Conservation (phyloP, 2,888 invertebrate species). For the Hermaeophaga mercurialis region DNA sequence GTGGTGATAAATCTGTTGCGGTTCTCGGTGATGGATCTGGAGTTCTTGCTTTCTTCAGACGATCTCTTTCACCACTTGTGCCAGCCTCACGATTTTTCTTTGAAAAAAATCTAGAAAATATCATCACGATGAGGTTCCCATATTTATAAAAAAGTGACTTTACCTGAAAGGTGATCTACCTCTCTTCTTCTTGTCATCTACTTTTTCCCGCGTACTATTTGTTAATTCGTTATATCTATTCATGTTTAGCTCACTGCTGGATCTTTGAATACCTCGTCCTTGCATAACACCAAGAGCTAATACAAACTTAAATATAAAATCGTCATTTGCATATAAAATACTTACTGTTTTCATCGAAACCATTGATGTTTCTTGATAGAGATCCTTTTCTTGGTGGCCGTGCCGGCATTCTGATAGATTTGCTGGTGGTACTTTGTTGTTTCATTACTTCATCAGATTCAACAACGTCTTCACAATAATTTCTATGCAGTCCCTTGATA, state of each 20-base stretch:
- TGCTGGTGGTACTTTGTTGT: slow-evolving; percentile 50
- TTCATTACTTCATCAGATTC: slow-evolving; percentile 72
- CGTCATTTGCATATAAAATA: too few species aligned
- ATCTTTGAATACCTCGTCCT: slow-evolving; percentile 65
- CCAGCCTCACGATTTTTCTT: slow-evolving; percentile 70
- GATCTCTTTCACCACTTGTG: slow-evolving; percentile 69
- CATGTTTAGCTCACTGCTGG: slow-evolving; percentile 79
- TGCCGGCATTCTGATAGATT: slow-evolving; percentile 62
- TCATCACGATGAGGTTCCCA: slow-evolving; percentile 27
- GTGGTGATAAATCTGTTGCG: slow-evolving; percentile 41
- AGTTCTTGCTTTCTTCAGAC: slow-evolving; percentile 67
- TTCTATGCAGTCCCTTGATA: slow-evolving; percentile 86
- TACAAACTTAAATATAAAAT: too few species aligned
- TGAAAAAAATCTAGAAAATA: slow-evolving; percentile 74
- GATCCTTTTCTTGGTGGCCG: slow-evolving; percentile 80
- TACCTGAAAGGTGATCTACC: slow-evolving; percentile 92
- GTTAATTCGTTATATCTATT: slow-evolving; percentile 69
- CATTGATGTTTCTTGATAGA: slow-evolving; percentile 61
- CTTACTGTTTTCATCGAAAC: slow-evolving; percentile 51
- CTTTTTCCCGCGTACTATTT: slow-evolving; percentile 47
- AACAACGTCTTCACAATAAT: slow-evolving; percentile 81
- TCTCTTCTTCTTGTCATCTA: slow-evolving; percentile 70
- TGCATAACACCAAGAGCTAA: slow-evolving; percentile 44
- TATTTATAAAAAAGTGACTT: slow-evolving; percentile 5
- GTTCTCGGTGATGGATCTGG: slow-evolving; percentile 64